Evolutionary conservation across 2,888 invertebrate genomes (phyloP), one percentile per base, ranked within the genome.

Genomic region (Drepanosiphum platanoidis): DNA sequence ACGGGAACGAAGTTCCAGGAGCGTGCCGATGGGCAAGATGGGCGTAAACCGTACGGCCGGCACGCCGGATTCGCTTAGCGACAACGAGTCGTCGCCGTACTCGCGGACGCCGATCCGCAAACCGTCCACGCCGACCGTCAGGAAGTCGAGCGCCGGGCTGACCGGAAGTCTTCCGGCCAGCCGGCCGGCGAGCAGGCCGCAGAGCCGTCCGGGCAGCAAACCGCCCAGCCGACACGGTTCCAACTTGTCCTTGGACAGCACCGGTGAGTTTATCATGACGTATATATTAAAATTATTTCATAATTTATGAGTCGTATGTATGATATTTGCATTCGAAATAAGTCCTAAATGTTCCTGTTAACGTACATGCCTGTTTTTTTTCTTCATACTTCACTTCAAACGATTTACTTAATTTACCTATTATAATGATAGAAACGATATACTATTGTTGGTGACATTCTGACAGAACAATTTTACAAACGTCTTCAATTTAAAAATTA

Each of bases 161-260:
- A 77, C 84, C 39, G 75, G 90, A 79, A 90, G 90, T 87, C 88
- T 91, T 32, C 92, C 93, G 64, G 93, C 94, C 87, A 94, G 94
- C 87, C 93, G 97, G 89, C 96, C 97, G 70, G 93, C 94, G 86
- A 96, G 96, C 86, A 92, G 96, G 88, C 95, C 96, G 71, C 94
- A 94, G 52, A 96, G 96, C 88, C 92, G 97, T 88, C 93, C 95
- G 87, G 96, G 96, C 87, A 96, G 96, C 87, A 96, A 97, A 90
- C 97, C 97, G 87, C 95, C 97, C 34, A 97, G 97, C 88, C 93
- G 97, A 88, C 96, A 97, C 89, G 97, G 97, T 88, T 97, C 97
- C 72, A 97, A 96, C 89, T 92, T 96, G 87, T 97, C 97, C 71
- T 91, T 97, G 88, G 96, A 96, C 90, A 95, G 96, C 90, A 95